Base-by-base conservation (phyloP, 1,140 invertebrate species). In the Caenorhabditis remanei region DNA sequence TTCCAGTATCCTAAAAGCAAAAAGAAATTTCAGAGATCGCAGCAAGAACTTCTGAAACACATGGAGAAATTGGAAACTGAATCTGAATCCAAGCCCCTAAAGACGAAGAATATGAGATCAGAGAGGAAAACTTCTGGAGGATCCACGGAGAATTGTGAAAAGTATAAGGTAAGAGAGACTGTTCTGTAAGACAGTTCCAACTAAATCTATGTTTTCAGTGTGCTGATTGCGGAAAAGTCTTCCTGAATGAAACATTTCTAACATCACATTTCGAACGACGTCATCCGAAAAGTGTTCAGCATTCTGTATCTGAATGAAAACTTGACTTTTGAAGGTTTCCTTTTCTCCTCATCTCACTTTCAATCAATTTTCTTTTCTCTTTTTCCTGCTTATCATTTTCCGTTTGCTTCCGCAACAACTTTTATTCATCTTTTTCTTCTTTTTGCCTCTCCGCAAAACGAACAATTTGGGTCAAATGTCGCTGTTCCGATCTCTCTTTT, bases 21-120 rank as follows among this genome's bases (percentile, higher is more conserved):
- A 40, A 40, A 13, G 21, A 48, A 46, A n/a, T 46, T 75, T 43
- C 67, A 75, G 67, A 43, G 41, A 46, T 75, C 67, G 0, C 67
- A 75, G 19, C 67, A 75, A 46, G 67, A 75, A n/a, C 67, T 75
- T 75, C 43, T 75, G 16, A 75, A 75, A 48, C 67, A 75, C n/a
- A 75, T 75, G 67, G 67, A 75, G 43, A 75, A 75, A 19, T 24
- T 75, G 13, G 67, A 75, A 75, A 19, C 67, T 19, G 67, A 75
- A 19, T 46, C 14, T 16, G 41, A n/a, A 19, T 16, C 67, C 4
- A 75, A 32, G 46, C 9, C 19, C 9, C 4, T 75, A 41, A 75
- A 46, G 24, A 43, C 9, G 24, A 75, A 48, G 9, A 75, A 75
- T 75, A 0, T 75, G 41, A 75, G 14, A 46, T 32, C 41, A 16